A percentile compares a stretch with the other conserved stretches of the same genome.
These are phyloP conservation scores for Xiphias gladius DNA, from an alignment of 2,113 vertebrate genomes.

Conservation along the genomic window DNA sequence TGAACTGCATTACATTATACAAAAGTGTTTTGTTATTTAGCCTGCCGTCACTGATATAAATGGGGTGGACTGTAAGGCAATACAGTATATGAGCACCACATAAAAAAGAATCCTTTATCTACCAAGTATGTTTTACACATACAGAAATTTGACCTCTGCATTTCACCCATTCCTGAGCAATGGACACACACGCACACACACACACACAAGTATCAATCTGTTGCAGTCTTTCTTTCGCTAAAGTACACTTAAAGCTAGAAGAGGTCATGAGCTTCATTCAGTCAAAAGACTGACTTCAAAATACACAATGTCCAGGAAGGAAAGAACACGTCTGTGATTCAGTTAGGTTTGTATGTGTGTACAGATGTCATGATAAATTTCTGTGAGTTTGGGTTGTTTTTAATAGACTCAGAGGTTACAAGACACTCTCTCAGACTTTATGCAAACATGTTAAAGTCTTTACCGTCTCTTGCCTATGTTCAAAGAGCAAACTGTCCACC, in stretches of 20 bases:
- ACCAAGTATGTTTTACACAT: no score
- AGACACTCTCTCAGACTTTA: neutral
- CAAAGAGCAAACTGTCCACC: constrained; percentile 28
- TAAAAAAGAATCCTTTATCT: no score
- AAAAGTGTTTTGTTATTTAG: no score
- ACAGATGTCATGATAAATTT: neutral
- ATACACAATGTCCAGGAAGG: neutral
- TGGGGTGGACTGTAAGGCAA: no score
- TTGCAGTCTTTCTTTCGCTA: neutral
- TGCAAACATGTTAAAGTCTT: neutral
- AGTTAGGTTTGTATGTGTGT: neutral
- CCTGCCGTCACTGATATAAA: no score
- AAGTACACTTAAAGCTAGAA: neutral
- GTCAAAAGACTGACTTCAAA: neutral
- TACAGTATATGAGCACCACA: no score
- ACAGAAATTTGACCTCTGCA: no score
- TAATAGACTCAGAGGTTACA: neutral
- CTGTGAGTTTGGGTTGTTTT: neutral
- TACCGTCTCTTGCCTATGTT: neutral
- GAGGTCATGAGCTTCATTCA: neutral
- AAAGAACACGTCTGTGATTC: neutral
- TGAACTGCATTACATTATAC: no score
- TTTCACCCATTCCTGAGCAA: no score
- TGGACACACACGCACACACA: no score
- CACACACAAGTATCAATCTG: neutral